phyloP scores from a whole-genome alignment of 2,888 invertebrate species.

The Sturmia bella region DNA sequence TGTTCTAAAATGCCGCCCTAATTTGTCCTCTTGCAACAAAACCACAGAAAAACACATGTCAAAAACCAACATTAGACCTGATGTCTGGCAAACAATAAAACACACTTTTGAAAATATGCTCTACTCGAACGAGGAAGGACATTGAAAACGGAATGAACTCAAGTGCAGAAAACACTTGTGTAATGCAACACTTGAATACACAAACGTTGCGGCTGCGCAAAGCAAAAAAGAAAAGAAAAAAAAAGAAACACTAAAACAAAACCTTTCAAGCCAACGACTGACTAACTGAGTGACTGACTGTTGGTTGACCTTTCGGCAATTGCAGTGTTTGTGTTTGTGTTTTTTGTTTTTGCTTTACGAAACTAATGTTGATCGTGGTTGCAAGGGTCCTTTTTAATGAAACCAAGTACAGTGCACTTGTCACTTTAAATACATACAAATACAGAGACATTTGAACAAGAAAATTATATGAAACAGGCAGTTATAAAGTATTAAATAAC shows the following conservation, averaged over 20 bases:
- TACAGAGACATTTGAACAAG: not conserved
- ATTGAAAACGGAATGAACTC: conserved; percentile 43
- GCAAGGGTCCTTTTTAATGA: conserved; percentile 47
- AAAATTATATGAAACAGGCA: conserved; percentile 13
- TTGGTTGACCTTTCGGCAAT: conserved; percentile 59
- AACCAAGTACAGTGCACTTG: conserved; percentile 50
- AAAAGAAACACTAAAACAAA: conserved; percentile 40
- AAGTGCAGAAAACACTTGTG: conserved; percentile 71
- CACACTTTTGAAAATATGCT: conserved; percentile 55
- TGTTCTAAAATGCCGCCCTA: conserved; percentile 30
- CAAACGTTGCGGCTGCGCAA: conserved; percentile 72
- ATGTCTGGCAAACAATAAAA: conserved; percentile 66
- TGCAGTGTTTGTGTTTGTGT: not conserved
- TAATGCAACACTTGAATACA: conserved; percentile 71
- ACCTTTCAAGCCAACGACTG: conserved; percentile 44
- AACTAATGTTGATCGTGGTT: conserved; percentile 33
- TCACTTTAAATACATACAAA: conserved; percentile 2
- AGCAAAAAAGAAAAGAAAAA: conserved; percentile 45
- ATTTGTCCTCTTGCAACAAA: conserved; percentile 35
- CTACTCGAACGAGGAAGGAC: conserved; percentile 39
- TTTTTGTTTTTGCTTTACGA: not conserved
- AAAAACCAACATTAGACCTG: conserved; percentile 64
- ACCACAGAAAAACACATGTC: conserved; percentile 68
- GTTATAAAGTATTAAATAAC: conserved; percentile 62
- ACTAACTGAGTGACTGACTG: too few species aligned